Base-by-base conservation (phyloP, 2,888 invertebrate species). In the Pediacus dermestoides region DNA sequence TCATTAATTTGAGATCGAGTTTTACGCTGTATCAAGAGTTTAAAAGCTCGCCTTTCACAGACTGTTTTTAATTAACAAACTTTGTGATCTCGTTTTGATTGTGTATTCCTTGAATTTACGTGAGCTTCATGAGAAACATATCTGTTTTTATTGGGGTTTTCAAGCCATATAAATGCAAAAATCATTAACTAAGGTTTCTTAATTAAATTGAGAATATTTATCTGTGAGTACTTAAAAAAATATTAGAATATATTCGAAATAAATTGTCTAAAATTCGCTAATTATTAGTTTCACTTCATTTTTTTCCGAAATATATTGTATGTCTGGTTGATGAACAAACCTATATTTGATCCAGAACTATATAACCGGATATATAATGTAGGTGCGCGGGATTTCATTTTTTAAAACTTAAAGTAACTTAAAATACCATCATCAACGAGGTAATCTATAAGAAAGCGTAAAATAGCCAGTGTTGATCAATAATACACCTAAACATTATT, bases 1-100 rank as follows among this genome's bases (percentile, higher is more conserved):
- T 63, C 64, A 64, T 65, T 62, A 65, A 58, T 57, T 54, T 45
- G 37, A 48, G 46, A 44, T 46, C 42, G 36, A 42, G 41, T 40
- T 48, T 42, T 42, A 41, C 45, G n/a, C n/a, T 39, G 44, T 37
- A 27, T 30, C 25, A n/a, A n/a, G n/a, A 33, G 16, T n/a, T 10
- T 26, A 43, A 47, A 49, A 45, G 38, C 37, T 49, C 42, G 35
- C 40, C 33, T 44, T 50, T 42, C 48, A 32, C 33, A 44, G 37
- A 43, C 33, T 31, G 32, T 42, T 44, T 43, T 55, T 55, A 55
- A 55, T 55, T 55, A 53, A 48, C 46, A 45, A 45, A 48, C 21
- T 44, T 42, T 39, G 30, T 44, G 48, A 48, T 48, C 43, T 41
- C 37, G 37, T 43, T 45, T 34, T 43, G 48, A 45, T 39, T 45